Evolutionary conservation across 2,888 invertebrate genomes (phyloP), one percentile per base, ranked within the genome.

Genomic region (Xylocampa areola): DNA sequence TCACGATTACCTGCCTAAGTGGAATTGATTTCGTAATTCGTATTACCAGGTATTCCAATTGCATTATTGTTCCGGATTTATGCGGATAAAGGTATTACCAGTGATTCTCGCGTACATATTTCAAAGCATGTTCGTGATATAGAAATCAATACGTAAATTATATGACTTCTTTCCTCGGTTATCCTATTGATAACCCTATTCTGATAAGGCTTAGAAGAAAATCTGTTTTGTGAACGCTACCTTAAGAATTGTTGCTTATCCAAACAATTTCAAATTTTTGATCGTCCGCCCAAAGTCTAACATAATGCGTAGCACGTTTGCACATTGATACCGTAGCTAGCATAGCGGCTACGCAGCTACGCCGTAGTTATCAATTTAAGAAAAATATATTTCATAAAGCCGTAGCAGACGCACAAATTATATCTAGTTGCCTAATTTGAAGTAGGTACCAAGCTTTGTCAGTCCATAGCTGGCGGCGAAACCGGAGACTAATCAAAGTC

Each of bases 1-100:
- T 55, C 63, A 63, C 72, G 68, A 76, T 79, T 77, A 80, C 71
- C 70, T 71, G 66, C 65, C 54, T 68, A 70, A 68, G 69, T 76
- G 54, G 68, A 73, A 69, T 72, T 73, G 68, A 68, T 77, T 76
- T 73, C 64, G 68, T 69, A 76, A 79, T 72, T 66, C 69, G 52
- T 62, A 68, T 75, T 64, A 72, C 57, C 36, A 50, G 53, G 54
- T 57, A 65, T 63, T 40, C 61, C 63, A 44, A 65, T 55, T 69
- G 64, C 50, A 41, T 69, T 63, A 59, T 74, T 74, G 52, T 55
- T 53, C 27, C 52, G 43, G 59, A 67, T 71, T 72, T 67, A 52
- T 36, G 29, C 52, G 55, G 73, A 63, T 72, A 43, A 53, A 57
- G 53, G 50, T 40, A 43, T 59, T 47, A 29, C 30, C 36, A 35